Conservation (phyloP, 2,797 vertebrate genomes). For the Holocentrus rufus region DNA sequence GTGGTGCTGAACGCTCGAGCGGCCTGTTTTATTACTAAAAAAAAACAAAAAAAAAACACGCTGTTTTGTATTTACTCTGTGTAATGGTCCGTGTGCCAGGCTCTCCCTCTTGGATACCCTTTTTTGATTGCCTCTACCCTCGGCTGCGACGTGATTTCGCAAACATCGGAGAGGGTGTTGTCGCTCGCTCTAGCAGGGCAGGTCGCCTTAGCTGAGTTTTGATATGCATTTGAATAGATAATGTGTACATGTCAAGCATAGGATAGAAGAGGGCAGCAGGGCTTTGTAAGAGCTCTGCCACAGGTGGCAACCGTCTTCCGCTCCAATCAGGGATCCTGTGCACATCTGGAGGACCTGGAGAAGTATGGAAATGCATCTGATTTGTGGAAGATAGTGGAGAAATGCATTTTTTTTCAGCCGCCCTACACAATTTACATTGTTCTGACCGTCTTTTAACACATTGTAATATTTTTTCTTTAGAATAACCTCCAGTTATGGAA, state of each 20-base stretch:
- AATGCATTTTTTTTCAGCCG: background rate
- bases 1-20: background rate
- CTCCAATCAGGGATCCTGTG: background rate
- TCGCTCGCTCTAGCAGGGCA: background rate
- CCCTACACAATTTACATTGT: no score
- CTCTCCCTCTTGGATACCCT: constrained; percentile 15
- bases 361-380: no score
- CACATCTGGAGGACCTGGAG: no score
- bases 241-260: background rate
- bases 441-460: no score
- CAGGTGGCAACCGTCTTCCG: no score
- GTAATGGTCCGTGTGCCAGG: constrained; percentile 20
- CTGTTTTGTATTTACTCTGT: constrained; percentile 38
- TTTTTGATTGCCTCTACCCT: constrained; percentile 25
- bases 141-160: constrained; percentile 21
- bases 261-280: background rate
- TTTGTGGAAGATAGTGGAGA: background rate
- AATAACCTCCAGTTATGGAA: no score
- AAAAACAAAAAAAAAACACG: constrained; percentile 8
- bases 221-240: background rate
- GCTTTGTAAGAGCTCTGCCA: no score
- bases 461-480: background rate
- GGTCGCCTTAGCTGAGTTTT: background rate
- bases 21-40: background rate
- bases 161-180: background rate